Evolutionary conservation across 2,888 invertebrate species (phyloP), one percentile per base, ranked within the genome.

Genomic region (Dichetophora obliterata): DNA sequence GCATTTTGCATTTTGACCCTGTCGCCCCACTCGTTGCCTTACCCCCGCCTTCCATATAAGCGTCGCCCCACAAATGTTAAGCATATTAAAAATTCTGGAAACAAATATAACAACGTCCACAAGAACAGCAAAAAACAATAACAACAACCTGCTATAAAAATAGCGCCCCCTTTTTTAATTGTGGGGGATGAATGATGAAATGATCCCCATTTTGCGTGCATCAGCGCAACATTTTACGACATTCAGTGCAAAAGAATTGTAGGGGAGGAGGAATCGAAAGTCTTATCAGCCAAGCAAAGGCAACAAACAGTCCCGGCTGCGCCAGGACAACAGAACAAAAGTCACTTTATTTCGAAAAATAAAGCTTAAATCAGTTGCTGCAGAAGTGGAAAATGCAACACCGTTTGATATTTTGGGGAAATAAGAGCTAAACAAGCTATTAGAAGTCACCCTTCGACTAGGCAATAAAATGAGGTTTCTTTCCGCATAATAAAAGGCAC

Each of bases 141-240:
- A 63, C 63, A n/a, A 63, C 48, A 50, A 22, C 50, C 68, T 8
- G 48, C 22, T 50, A 68, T 68, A 50, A 68, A 68, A 50, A 37
- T 50, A 50, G 27, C 27, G 59, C 59, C 59, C 37, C 68, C 8
- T 68, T 19, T 50, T 68, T 48, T 50, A 48, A 68, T 68, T 50
- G 68, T 50, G 57, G 72, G 72, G 66, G 37, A 24, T 31, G 24
- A 27, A 48, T 16, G 59, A n/a, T 5, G 57, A 78, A 78, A 78
- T 75, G 84, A 86, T 86, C 84, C 86, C 84, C 86, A 86, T 85
- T 84, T 86, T 86, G 86, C 86, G 86, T 86, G 86, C 85, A 85
- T 80, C 81, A 82, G 78, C 80, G 79, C 82, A 82, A 85, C 84
- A 85, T 84, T 84, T 85, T 83, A 83, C 83, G 81, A 79, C 79